Base-by-base conservation (phyloP, 2,797 vertebrate genomes). In the Lycodopsis pacificus region DNA sequence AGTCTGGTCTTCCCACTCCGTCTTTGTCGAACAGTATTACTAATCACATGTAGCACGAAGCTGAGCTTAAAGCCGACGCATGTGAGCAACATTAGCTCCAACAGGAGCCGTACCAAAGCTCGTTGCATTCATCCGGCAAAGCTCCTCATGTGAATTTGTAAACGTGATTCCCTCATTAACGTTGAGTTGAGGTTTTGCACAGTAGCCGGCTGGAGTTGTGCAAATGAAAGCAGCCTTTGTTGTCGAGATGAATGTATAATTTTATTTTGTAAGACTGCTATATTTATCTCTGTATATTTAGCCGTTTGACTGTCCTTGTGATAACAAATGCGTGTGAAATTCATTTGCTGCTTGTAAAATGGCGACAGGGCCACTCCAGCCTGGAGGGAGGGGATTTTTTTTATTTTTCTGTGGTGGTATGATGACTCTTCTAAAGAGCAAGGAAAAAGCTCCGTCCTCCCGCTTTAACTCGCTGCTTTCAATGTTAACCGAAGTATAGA, bases 281-380 rank as follows among this genome's bases (percentile, higher is more conserved):
- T 78, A 49, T 83, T 81, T 84, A 68, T 61, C 42, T 62, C 46
- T 30, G 38, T 32, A n/a, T n/a, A n/a, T 46, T 32, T 22, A 14
- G 25, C 42, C 40, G 20, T 78, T 70, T 36, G 53, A 75, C 48
- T 58, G 22, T 81, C 71, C 65, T 67, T 67, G 57, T 67, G 77
- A 81, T 82, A 76, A 80, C 62, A 68, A 74, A 82, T 80, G 53
- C 64, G 72, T 80, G 79, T 76, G 82, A 86, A 92, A 90, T 88
- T 79, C 4, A 82, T 89, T 86, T 82, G 38, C 59, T 80, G 51
- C 83, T 85, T 4, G 63, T 88, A 81, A 90, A 90, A 85, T 80
- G 53, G 76, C 71, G 67, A 44, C 13, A 25, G 77, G 67, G 70
- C 54, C 70, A 63, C 63, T 76, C 76, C 38, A 65, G 76, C 73